Evolutionary conservation across 2,113 vertebrate genomes (phyloP).

Genomic region (Lophius piscatorius): DNA sequence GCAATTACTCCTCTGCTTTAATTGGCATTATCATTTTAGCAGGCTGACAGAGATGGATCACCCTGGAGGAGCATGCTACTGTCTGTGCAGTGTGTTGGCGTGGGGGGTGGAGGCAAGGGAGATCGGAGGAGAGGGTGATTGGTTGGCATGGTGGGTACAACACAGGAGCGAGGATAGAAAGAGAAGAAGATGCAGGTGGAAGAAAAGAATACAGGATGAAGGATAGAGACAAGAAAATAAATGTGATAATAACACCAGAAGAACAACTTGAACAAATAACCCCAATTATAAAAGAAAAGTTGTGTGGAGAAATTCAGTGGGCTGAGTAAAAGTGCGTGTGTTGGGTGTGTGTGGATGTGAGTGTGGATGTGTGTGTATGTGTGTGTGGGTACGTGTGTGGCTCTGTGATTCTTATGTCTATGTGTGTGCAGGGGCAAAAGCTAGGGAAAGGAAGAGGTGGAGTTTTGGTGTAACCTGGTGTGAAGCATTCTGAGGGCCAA

Average conservation of each 20-base stretch:
- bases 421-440: constrained; percentile 26
- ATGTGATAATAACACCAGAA: constrained; percentile 35
- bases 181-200: constrained; percentile 24
- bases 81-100: constrained; percentile 24
- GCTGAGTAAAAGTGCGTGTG: constrained; percentile 18
- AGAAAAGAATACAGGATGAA: constrained; percentile 31
- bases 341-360: constrained; percentile 22
- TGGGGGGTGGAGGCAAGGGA: not conserved
- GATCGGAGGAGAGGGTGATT: not conserved
- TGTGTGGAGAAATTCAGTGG: constrained; percentile 42
- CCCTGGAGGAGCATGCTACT: constrained; percentile 70
- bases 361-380: not conserved
- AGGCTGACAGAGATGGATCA: constrained; percentile 92
- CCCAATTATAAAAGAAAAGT: constrained; percentile 44
- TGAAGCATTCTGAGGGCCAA: constrained; percentile 70
- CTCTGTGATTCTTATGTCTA: constrained; percentile 9
- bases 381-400: constrained; percentile 26
- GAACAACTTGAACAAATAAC: constrained; percentile 58
- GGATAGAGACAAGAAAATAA: constrained; percentile 46
- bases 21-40: constrained; percentile 96
- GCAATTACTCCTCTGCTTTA: constrained; percentile 93
- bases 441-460: constrained; percentile 19
- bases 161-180: constrained; percentile 2
- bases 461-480: constrained; percentile 70
- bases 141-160: constrained; percentile 34